Conservation (phyloP, 2,888 invertebrate species). For the Monopis laevigella region DNA sequence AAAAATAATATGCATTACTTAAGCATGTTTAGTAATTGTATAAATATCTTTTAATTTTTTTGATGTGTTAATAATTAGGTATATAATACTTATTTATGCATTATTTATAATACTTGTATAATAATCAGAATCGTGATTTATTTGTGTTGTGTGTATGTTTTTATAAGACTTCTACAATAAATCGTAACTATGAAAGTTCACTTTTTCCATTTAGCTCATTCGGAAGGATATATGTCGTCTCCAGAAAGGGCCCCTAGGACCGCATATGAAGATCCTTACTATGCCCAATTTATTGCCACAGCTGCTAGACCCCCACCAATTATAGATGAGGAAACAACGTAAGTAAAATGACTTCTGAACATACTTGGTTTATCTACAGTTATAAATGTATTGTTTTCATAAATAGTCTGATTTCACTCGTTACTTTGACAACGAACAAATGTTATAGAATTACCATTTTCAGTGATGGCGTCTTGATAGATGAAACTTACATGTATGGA, state of each 20-base stretch:
- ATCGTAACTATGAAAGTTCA: no score
- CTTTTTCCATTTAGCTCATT: slow-evolving; percentile 41
- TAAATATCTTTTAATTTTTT: no score
- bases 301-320: slow-evolving; percentile 78
- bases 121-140: no score
- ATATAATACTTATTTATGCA: no score
- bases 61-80: no score
- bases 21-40: no score
- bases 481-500: slow-evolving; percentile 51
- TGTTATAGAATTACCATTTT: no score
- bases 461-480: slow-evolving; percentile 47
- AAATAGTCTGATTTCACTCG: neutral
- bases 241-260: slow-evolving; percentile 79
- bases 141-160: no score
- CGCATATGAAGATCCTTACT: slow-evolving; percentile 88
- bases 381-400: neutral
- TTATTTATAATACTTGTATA: no score
- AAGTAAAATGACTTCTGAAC: slow-evolving; percentile 23
- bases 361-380: neutral
- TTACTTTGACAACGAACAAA: no score
- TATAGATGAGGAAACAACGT: slow-evolving; percentile 91
- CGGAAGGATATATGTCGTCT: slow-evolving; percentile 84
- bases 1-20: no score
- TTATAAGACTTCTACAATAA: no score
- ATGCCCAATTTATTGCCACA: slow-evolving; percentile 78